Percentiles rank a stretch among this genome's conserved stretches.
phyloP scores from a whole-genome alignment of 2,888 invertebrate species.

The Carabus problematicus region DNA sequence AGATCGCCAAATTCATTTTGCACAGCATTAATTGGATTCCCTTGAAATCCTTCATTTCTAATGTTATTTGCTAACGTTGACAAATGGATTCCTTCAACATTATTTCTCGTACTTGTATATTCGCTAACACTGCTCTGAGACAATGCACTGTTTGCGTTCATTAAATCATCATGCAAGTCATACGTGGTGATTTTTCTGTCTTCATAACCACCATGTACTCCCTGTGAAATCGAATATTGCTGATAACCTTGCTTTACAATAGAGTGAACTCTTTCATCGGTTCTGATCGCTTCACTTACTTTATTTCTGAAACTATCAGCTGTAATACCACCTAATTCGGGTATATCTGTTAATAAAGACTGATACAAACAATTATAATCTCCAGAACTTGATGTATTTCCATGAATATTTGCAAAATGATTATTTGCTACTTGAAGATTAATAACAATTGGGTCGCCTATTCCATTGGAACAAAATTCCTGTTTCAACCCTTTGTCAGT shows the following conservation, averaged over 20 bases:
- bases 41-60: not conserved
- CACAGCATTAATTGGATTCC: constrained; percentile 11
- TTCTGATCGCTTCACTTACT: constrained; percentile 27
- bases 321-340: constrained; percentile 16
- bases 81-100: not conserved
- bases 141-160: not conserved
- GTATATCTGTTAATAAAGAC: constrained; percentile 19
- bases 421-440: constrained; percentile 27
- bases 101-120: not conserved
- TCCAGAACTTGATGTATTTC: not conserved
- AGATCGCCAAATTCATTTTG: not conserved
- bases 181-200: not conserved
- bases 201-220: constrained; percentile 10
- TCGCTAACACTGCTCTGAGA: constrained; percentile 14
- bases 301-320: constrained; percentile 24
- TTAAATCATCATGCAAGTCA: constrained; percentile 9
- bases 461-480: constrained; percentile 11
- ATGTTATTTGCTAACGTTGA: not conserved
- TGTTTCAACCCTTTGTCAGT: constrained; percentile 4
- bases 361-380: constrained; percentile 37
- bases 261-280: constrained; percentile 15
- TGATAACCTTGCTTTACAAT: constrained; percentile 27
- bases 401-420: constrained; percentile 16
- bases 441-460: constrained; percentile 15
- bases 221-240: constrained; percentile 14